phyloP scores from a whole-genome alignment of 2,888 invertebrate species.

The Volucella inanis region DNA sequence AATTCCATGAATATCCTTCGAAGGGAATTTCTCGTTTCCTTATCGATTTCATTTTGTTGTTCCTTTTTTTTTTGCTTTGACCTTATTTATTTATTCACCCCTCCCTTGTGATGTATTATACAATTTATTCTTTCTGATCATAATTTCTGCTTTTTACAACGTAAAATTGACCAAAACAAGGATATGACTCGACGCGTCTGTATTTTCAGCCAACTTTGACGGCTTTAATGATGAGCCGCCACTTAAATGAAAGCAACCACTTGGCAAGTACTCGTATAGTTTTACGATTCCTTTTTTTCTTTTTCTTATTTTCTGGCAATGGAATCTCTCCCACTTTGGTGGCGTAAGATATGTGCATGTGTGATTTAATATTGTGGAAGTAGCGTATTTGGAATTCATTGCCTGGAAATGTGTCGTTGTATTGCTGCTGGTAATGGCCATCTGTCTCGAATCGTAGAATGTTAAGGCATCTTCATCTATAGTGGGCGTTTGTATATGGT shows the following conservation, averaged over 20 bases:
- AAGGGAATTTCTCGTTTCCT: background rate
- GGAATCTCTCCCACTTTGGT: too few species aligned
- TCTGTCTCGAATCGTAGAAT: background rate
- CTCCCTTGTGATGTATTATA: conserved; percentile 21
- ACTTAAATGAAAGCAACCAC: too few species aligned
- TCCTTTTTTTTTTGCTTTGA: background rate
- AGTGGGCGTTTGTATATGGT: conserved; percentile 4
- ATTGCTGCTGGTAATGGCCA: background rate
- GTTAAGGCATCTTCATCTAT: background rate
- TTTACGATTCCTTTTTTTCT: too few species aligned
- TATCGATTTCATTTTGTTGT: background rate
- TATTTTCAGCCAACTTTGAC: background rate
- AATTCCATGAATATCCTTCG: conserved; percentile 44
- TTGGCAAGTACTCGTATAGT: too few species aligned
- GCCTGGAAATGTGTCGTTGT: conserved; percentile 8
- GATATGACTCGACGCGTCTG: background rate
- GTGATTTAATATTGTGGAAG: conserved; percentile 15
- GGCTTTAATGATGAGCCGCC: background rate
- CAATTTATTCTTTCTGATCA: conserved; percentile 20
- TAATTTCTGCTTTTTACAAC: conserved; percentile 13
- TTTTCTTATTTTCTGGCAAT: too few species aligned
- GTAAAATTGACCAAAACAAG: conserved; percentile 31
- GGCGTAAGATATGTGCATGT: too few species aligned
- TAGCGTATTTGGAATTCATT: conserved; percentile 34
- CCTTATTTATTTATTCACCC: background rate